A percentile compares a stretch with the other conserved stretches of the same genome.
phyloP scores from a whole-genome alignment of 2,888 invertebrate species.

The Drosophila mettleri region DNA sequence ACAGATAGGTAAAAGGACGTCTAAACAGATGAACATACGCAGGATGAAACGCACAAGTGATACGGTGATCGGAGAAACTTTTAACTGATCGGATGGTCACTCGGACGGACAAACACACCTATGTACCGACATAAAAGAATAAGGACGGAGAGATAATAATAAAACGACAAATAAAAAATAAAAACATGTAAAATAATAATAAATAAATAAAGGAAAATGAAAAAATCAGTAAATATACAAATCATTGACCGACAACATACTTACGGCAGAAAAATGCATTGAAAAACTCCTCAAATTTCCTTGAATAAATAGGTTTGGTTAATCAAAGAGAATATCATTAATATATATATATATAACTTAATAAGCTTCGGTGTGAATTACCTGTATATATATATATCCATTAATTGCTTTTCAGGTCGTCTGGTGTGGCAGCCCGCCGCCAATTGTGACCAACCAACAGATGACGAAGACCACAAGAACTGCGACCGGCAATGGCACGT shows the following conservation, averaged over 20 bases:
- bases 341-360: background rate
- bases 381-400: background rate
- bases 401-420: constrained; percentile 77
- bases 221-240: background rate
- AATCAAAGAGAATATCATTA: background rate
- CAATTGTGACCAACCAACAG: constrained; percentile 82
- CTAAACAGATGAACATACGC: background rate
- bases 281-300: too few relatives aligned
- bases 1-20: background rate
- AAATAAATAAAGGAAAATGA: too few relatives aligned
- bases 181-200: background rate
- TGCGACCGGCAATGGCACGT: constrained; percentile 87
- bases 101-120: background rate
- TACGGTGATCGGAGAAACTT: background rate
- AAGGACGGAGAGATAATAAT: background rate
- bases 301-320: too few relatives aligned
- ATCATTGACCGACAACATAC: too few relatives aligned
- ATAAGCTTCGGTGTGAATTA: too few relatives aligned
- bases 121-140: background rate
- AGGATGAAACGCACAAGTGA: background rate
- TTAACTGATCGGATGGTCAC: background rate
- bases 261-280: too few relatives aligned
- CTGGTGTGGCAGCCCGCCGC: constrained; percentile 84
- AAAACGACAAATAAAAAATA: background rate
- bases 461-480: constrained; percentile 89